These are phyloP conservation scores for Echinops telfairi DNA, from an alignment of 2,113 vertebrate species.

Conservation along the genomic window DNA sequence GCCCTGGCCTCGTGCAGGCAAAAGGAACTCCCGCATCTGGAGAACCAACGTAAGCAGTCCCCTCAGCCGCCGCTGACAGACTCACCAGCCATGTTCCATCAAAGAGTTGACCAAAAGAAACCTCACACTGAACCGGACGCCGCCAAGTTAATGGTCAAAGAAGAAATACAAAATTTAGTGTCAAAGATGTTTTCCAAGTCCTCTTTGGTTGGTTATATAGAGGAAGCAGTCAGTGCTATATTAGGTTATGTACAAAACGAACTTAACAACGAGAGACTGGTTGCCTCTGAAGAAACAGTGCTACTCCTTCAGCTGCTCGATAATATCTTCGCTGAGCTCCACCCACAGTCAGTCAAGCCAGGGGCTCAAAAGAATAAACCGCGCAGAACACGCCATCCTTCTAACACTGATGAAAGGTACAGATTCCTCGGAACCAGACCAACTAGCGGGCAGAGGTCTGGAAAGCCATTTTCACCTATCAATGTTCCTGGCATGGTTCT, in stretches of 20 bases:
- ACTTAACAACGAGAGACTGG: slow-evolving; percentile 74
- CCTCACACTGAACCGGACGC: background rate
- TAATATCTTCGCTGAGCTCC: slow-evolving; percentile 72
- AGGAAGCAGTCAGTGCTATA: slow-evolving; percentile 74
- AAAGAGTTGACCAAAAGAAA: background rate
- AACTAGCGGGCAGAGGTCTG: background rate
- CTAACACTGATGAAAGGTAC: slow-evolving; percentile 59
- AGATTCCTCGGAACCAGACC: slow-evolving; percentile 32
- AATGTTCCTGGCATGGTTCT: slow-evolving; percentile 82
- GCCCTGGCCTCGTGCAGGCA: slow-evolving; percentile 52
- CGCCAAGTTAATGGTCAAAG: slow-evolving; percentile 46
- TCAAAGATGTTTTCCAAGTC: slow-evolving; percentile 70
- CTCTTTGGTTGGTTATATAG: slow-evolving; percentile 69
- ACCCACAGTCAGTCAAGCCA: slow-evolving; percentile 6
- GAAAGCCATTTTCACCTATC: slow-evolving; percentile 58
- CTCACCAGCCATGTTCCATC: background rate
- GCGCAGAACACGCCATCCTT: background rate
- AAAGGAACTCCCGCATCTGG: slow-evolving; percentile 17
- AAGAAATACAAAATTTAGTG: slow-evolving; percentile 71
- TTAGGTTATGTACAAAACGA: slow-evolving; percentile 75
- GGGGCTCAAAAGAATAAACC: background rate
- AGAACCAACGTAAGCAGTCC: background rate
- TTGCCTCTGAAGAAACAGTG: slow-evolving; percentile 78
- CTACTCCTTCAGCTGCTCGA: slow-evolving; percentile 68
- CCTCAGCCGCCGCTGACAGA: slow-evolving; percentile 9